These are phyloP conservation scores for Buceros bicornis DNA, from an alignment of 2,797 vertebrate species.

Conservation along the genomic window DNA sequence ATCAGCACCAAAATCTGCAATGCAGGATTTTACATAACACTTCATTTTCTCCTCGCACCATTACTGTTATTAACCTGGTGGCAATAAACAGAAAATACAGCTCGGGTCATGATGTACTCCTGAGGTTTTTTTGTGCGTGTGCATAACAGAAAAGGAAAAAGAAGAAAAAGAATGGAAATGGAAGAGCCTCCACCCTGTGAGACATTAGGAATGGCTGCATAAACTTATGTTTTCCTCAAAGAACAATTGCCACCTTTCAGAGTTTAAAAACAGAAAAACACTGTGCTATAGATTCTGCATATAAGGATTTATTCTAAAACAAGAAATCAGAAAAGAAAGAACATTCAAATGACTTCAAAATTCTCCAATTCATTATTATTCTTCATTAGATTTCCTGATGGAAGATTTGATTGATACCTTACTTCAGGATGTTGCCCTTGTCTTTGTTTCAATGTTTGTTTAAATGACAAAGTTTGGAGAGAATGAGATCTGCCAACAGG, in stretches of 20 bases:
- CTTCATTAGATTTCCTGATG: not conserved
- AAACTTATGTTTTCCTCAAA: conserved; percentile 25
- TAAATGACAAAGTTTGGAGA: not conserved
- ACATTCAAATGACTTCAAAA: not conserved
- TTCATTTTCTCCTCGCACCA: conserved; percentile 77
- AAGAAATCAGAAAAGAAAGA: conserved; percentile 3
- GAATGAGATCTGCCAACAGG: not conserved
- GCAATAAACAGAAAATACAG: conserved; percentile 81
- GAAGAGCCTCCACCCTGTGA: not conserved
- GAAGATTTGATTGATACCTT: not conserved
- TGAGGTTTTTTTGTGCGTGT: conserved; percentile 28
- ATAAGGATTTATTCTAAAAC: not conserved
- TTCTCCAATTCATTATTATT: not conserved
- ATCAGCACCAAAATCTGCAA: conserved; percentile 82
- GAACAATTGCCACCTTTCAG: not conserved
- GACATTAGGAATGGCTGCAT: not conserved
- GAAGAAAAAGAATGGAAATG: not conserved
- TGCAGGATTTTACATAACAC: conserved; percentile 85
- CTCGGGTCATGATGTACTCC: conserved; percentile 63
- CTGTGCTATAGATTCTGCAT: not conserved
- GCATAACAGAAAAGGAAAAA: conserved; percentile 6
- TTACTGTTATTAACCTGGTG: conserved; percentile 82
- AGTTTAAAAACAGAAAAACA: not conserved
- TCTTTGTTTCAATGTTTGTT: not conserved
- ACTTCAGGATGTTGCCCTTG: not conserved